Percentiles rank a stretch among this genome's conserved stretches.
These are phyloP conservation scores for Ctenodactylus gundi DNA, from an alignment of 2,113 vertebrate species.

Conservation along the genomic window DNA sequence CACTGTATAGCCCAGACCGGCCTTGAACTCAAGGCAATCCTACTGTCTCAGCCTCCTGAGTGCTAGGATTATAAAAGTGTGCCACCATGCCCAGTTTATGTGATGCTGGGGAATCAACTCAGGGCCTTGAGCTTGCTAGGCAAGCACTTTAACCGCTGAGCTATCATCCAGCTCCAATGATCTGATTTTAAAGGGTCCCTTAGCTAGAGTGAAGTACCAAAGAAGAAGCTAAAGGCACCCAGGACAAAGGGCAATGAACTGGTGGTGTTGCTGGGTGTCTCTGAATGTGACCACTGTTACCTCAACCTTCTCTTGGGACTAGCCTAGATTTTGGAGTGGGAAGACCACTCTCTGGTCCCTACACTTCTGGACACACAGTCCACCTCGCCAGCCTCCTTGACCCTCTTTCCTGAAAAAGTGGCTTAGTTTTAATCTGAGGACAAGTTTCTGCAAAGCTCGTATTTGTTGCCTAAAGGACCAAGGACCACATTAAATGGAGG, in stretches of 20 bases:
- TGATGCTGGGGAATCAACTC: too few relatives aligned
- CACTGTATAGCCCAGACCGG: too few relatives aligned
- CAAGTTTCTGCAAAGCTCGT: constrained; percentile 67
- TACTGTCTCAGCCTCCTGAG: too few relatives aligned
- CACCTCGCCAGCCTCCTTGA: background rate
- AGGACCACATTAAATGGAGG: constrained; percentile 35
- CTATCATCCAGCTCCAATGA: too few relatives aligned
- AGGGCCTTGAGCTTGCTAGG: too few relatives aligned
- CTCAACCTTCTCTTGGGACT: background rate
- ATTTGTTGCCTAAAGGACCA: constrained; percentile 24
- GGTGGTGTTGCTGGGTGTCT: background rate
- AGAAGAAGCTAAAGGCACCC: background rate
- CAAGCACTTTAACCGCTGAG: too few relatives aligned
- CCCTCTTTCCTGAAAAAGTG: background rate
- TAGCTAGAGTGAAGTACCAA: background rate
- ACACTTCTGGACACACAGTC: background rate
- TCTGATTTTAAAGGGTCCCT: background rate
- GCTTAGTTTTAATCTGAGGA: constrained; percentile 47
- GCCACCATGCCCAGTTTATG: too few relatives aligned
- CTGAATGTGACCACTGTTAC: background rate
- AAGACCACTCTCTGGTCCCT: background rate
- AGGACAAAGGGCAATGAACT: background rate
- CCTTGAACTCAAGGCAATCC: too few relatives aligned
- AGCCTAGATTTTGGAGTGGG: background rate
- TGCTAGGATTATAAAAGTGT: too few relatives aligned